These are phyloP conservation scores for Geotrypetes seraphini DNA, from an alignment of 2,797 vertebrate genomes.

Conservation along the genomic window DNA sequence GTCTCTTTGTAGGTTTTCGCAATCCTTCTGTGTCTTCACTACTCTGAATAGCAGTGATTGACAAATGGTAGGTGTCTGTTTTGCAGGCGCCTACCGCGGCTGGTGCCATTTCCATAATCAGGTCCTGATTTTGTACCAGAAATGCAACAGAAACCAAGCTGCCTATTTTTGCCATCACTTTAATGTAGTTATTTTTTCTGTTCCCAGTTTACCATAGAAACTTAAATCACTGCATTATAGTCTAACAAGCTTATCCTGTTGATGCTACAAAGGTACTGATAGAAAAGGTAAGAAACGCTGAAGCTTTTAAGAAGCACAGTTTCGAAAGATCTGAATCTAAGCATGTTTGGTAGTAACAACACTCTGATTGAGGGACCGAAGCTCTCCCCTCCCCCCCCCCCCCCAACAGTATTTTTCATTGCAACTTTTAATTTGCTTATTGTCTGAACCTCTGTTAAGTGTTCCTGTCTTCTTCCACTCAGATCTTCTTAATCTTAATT, in stretches of 20 bases:
- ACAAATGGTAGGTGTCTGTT: too few relatives aligned
- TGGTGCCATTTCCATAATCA: too few relatives aligned
- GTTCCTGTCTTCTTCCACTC: slow-evolving; percentile 46
- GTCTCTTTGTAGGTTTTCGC: too few relatives aligned
- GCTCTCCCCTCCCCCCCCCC: too few relatives aligned
- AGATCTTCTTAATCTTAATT: slow-evolving; percentile 60
- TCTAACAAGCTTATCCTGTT: slow-evolving; percentile 3
- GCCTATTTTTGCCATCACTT: background rate
- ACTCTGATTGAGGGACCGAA: slow-evolving; percentile 33
- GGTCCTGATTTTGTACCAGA: too few relatives aligned
- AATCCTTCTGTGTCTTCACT: too few relatives aligned
- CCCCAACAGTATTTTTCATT: slow-evolving; percentile 51
- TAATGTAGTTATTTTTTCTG: background rate
- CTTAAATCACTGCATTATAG: slow-evolving; percentile 9
- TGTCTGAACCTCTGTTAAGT: slow-evolving; percentile 46
- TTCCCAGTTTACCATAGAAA: background rate
- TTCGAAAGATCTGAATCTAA: slow-evolving; percentile 24
- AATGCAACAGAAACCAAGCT: too few relatives aligned
- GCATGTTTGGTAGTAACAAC: slow-evolving; percentile 32
- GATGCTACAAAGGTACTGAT: slow-evolving; percentile 2
- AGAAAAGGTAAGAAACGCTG: slow-evolving; percentile 1
- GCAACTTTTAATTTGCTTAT: slow-evolving; percentile 57
- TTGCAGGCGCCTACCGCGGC: too few relatives aligned
- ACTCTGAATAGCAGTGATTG: too few relatives aligned
- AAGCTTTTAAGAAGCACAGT: slow-evolving; percentile 11